phyloP scores from a whole-genome alignment of 2,797 vertebrate species.

The Enteromius treurensis region DNA sequence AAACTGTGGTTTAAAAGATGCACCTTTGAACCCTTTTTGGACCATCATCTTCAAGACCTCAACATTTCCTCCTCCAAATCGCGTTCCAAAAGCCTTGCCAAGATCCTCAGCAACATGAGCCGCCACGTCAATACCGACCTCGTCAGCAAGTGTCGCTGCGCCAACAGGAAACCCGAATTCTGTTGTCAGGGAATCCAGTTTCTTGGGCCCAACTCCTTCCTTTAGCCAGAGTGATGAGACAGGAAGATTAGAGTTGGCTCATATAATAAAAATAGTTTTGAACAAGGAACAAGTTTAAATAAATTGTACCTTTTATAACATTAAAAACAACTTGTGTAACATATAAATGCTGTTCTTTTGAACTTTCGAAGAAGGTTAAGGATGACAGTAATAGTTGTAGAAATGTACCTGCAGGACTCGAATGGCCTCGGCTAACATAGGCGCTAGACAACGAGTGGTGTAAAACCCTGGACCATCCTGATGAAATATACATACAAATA shows the following conservation, averaged over 20 bases:
- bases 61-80: slow-evolving; percentile 80
- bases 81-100: slow-evolving; percentile 81
- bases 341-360: background rate
- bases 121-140: slow-evolving; percentile 86
- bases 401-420: slow-evolving; percentile 79
- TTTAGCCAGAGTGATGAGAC: slow-evolving; percentile 57
- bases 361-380: background rate
- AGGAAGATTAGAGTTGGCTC: background rate
- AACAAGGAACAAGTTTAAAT: background rate
- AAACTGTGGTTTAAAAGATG: slow-evolving; percentile 16
- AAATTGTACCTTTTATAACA: background rate
- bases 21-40: slow-evolving; percentile 83
- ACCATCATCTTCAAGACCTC: slow-evolving; percentile 83
- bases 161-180: slow-evolving; percentile 85
- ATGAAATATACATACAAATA: background rate
- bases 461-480: slow-evolving; percentile 90
- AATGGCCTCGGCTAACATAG: slow-evolving; percentile 82
- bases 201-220: slow-evolving; percentile 83
- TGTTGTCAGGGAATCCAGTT: slow-evolving; percentile 79
- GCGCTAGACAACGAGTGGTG: slow-evolving; percentile 82
- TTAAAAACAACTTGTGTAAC: background rate
- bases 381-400: background rate
- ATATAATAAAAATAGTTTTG: background rate
- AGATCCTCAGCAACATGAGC: slow-evolving; percentile 83
- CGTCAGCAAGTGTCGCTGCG: slow-evolving; percentile 78